Base-by-base conservation (phyloP, 1,140 invertebrate species). In the Cecropterus lyciades region DNA sequence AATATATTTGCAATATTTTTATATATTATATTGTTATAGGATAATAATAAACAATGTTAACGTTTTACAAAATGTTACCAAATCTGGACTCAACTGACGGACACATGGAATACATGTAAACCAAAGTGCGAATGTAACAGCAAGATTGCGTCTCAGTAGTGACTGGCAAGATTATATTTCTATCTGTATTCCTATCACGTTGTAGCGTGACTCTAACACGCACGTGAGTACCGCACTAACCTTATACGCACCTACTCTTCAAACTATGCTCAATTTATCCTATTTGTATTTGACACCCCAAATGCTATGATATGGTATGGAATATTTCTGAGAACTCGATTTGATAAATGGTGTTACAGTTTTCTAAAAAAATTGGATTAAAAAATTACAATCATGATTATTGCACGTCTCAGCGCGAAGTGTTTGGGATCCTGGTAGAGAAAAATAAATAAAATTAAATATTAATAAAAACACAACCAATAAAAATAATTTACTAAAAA, bases 141-240 rank as follows among this genome's bases (percentile, higher is more conserved):
- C 3, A 49, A 48, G 45, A n/a, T 55, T 42, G 10, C 14, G 10
- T 14, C 14, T 40, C 33, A 42, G 11, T 0, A 40, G 37, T 13
- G 52, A n/a, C 52, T 42, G 48, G 24, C 27, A 20, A 55, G 37
- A 55, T 55, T 40, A 43, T 15, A 20, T 6, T 17, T 16, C 1
- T 8, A 11, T 53, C 24, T 13, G 10, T 42, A 55, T 42, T 55
- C 52, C 37, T 0, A 10, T 55, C 52, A 55, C 33, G 52, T 42
- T 9, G 4, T 3, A 30, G 33, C 33, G 52, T 55, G 52, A 56
- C 53, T 56, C 16, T 33, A 40, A 56, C 53, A 42, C 53, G 53
- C 53, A 56, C 53, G 53, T 56, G 53, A 33, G 37, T 56, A n/a
- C n/a, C 53, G 11, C 53, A 30, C 17, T 43, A 43, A 56, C 53